Percentiles rank a stretch among this genome's conserved stretches.
phyloP scores from a whole-genome alignment of 2,888 invertebrate species.

The Troides aeacus region DNA sequence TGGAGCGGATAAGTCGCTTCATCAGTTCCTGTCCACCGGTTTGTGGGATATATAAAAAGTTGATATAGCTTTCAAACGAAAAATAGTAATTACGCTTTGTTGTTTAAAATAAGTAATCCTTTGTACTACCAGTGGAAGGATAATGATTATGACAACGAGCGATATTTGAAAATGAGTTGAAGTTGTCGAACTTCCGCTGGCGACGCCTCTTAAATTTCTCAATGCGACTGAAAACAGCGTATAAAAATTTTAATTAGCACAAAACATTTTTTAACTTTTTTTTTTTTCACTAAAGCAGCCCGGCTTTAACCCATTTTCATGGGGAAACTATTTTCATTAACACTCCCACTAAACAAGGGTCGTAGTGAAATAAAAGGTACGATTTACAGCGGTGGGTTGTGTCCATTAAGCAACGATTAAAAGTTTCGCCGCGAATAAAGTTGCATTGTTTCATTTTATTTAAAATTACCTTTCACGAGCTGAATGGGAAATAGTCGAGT shows the following conservation, averaged over 20 bases:
- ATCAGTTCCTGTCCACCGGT: neutral
- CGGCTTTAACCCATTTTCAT: slow-evolving; percentile 10
- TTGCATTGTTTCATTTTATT: slow-evolving; percentile 17
- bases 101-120: neutral
- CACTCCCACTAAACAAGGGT: slow-evolving; percentile 9
- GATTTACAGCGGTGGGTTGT: slow-evolving; percentile 5
- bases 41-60: neutral
- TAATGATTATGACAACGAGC: neutral
- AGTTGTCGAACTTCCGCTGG: neutral
- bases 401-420: slow-evolving; percentile 19
- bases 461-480: neutral
- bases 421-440: slow-evolving; percentile 15
- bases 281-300: slow-evolving; percentile 1
- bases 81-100: no score
- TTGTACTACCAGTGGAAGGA: neutral
- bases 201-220: slow-evolving; percentile 8
- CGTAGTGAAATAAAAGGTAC: slow-evolving; percentile 15
- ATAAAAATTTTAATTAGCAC: slow-evolving; percentile 13
- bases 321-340: slow-evolving; percentile 25
- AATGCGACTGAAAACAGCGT: neutral
- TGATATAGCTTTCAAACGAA: no score
- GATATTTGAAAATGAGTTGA: no score
- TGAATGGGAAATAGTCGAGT: neutral
- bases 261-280: slow-evolving; percentile 1
- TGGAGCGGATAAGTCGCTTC: no score